Evolutionary conservation across 2,113 vertebrate species (phyloP).

Genomic region (Engraulis encrasicolus): DNA sequence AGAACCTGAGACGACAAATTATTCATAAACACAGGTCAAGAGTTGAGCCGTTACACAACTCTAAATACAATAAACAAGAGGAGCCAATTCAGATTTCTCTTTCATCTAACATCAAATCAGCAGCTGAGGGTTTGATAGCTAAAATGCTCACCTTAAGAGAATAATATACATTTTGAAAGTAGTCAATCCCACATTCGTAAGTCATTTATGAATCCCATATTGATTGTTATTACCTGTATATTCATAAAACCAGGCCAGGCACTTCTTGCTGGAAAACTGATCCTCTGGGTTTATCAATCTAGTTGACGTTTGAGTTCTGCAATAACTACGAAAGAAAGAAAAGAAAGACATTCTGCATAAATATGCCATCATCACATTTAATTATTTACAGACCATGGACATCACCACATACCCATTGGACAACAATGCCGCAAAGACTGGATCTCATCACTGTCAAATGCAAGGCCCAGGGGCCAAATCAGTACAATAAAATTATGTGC

Average conservation of each 20-base stretch:
- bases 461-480: too few species aligned
- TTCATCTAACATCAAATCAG: not conserved
- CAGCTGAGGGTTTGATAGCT: not conserved
- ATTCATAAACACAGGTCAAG: not conserved
- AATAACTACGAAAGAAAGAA: constrained; percentile 78
- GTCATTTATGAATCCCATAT: not conserved
- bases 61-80: not conserved
- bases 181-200: too few species aligned
- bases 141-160: not conserved
- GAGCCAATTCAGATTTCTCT: not conserved
- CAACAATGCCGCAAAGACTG: not conserved
- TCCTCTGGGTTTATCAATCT: constrained; percentile 84
- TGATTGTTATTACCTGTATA: constrained; percentile 81
- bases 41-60: not conserved
- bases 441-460: not conserved
- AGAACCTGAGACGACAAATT: constrained; percentile 69
- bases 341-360: not conserved
- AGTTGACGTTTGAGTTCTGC: constrained; percentile 84
- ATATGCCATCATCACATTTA: not conserved
- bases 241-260: constrained; percentile 95
- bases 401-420: not conserved
- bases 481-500: too few species aligned
- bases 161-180: not conserved
- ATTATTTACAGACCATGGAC: not conserved
- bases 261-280: constrained; percentile 95